Base-by-base conservation (phyloP, 2,888 invertebrate species). In the Trachelus troglodyta region DNA sequence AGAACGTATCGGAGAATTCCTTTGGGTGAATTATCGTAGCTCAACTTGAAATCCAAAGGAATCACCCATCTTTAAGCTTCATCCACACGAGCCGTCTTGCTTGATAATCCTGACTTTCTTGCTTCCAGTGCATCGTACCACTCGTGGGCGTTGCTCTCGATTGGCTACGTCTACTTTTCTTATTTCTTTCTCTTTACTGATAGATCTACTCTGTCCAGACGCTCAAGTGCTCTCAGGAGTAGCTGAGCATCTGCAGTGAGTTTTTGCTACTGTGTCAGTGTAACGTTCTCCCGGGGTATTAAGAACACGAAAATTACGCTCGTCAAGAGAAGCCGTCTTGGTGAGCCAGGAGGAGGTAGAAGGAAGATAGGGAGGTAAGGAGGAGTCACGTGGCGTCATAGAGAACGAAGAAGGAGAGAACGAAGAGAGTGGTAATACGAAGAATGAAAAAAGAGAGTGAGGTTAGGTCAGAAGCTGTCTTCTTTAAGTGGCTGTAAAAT, bases 401-500 rank as follows among this genome's bases (percentile, higher is more conserved):
- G 23, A 56, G 56, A 9, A 56, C 23, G 56, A 6, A 23, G 15
- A 40, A 9, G 15, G 23, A 56, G 23, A 56, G 35, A 12, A 23
- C 6, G 9, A 56, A 56, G 56, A 23, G 56, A 56, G 56, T 56
- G 23, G 56, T 56, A 56, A 56, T 23, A 56, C 56, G 56, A 56
- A 56, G 56, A 56, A 56, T 56, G 15, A 56, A 56, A 56, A 56
- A 56, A 23, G 56, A 56, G 23, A 56, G 23, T 56, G 56, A 23
- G 23, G 56, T 56, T 56, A 56, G 56, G 56, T 56, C 56, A 56
- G 56, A 56, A 56, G 56, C 23, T 75, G 40, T n/a, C 40, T 34
- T 71, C 71, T 71, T 56, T 71, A 80, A 84, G 83, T 81, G 84
- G 81, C 80, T 83, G 81, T 84, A 84, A 85, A 87, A 84, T 80